phyloP scores from a whole-genome alignment of 2,113 vertebrate species.

The Sceloporus tristichus region DNA sequence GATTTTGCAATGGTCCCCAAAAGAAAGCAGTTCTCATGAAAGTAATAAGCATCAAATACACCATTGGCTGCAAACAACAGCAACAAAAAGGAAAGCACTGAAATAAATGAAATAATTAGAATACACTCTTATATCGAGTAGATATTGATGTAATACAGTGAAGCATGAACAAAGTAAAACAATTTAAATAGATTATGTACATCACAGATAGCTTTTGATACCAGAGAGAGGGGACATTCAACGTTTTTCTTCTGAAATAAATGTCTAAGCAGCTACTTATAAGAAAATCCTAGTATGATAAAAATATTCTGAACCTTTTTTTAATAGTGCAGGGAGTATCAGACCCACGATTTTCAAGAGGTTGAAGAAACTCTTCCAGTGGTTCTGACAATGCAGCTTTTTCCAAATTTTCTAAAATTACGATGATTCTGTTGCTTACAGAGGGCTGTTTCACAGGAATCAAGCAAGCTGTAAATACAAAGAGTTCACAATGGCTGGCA shows the following conservation, averaged over 20 bases:
- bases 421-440: conserved; percentile 82
- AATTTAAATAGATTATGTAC: not conserved
- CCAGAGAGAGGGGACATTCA: not conserved
- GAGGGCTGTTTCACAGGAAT: conserved; percentile 81
- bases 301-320: conserved; percentile 72
- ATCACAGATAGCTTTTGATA: not conserved
- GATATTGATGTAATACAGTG: not conserved
- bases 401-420: conserved; percentile 90
- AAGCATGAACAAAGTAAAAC: not conserved
- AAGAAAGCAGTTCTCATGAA: conserved; percentile 89
- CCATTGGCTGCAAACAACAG: conserved; percentile 75
- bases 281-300: not conserved
- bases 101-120: not conserved
- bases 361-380: conserved; percentile 89
- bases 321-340: conserved; percentile 81
- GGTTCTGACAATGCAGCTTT: conserved; percentile 89
- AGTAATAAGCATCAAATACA: conserved; percentile 83
- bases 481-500: conserved; percentile 32
- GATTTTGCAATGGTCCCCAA: conserved; percentile 89
- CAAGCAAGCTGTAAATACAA: conserved; percentile 84
- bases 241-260: conserved; percentile 17
- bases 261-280: not conserved
- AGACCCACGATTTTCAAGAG: conserved; percentile 87
- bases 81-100: not conserved
- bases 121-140: not conserved